Evolutionary conservation across 2,113 vertebrate genomes (phyloP).

Genomic region (Gobius niger): DNA sequence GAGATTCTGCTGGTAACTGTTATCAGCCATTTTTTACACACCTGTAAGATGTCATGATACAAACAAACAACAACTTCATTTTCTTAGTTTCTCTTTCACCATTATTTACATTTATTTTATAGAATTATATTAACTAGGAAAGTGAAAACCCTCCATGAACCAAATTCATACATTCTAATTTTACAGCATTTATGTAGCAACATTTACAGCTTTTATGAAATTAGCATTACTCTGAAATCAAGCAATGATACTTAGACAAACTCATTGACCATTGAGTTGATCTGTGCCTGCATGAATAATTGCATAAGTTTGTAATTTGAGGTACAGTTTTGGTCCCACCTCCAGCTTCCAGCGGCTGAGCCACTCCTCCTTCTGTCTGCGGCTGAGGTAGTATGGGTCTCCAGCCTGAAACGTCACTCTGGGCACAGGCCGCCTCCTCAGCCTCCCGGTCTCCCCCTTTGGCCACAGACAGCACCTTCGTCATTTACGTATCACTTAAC

Average conservation of each 20-base stretch:
- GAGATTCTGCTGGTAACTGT: constrained; percentile 10
- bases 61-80: too few relatives aligned
- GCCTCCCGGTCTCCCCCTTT: constrained; percentile 86
- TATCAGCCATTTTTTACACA: background rate
- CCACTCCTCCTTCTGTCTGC: constrained; percentile 93
- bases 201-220: background rate
- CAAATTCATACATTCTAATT: background rate
- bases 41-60: too few relatives aligned
- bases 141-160: background rate
- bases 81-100: background rate
- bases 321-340: constrained; percentile 79
- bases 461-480: constrained; percentile 38
- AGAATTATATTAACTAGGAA: background rate
- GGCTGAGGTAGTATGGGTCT: constrained; percentile 97
- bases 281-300: background rate
- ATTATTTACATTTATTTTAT: background rate
- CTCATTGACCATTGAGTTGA: background rate
- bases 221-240: background rate
- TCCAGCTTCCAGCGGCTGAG: constrained; percentile 92
- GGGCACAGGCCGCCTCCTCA: constrained; percentile 92
- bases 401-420: constrained; percentile 95
- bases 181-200: background rate
- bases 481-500: background rate
- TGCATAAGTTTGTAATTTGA: constrained; percentile 20
- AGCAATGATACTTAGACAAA: background rate